Evolutionary conservation across 2,888 invertebrate species (phyloP), one percentile per base, ranked within the genome.

Genomic region (Idaea dimidiata): DNA sequence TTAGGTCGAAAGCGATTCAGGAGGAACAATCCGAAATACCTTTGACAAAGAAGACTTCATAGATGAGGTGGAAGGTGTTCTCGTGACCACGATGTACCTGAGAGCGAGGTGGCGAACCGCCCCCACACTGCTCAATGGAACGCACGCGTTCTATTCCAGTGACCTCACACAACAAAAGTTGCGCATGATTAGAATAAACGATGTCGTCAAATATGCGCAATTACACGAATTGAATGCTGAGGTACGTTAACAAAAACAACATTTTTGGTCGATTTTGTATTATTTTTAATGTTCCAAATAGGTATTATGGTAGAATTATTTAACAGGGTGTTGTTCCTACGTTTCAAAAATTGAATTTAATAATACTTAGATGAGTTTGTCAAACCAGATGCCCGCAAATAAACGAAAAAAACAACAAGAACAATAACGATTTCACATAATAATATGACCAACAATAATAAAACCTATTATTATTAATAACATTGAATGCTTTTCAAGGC

Each of bases 81-180:
- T 87, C 14, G 65, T 89, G 18, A 84, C 74, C 10, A 89, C 87
- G 4, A 16, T 89, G 64, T 91, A 92, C 70, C 24, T 90, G 62
- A 88, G 93, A 33, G 85, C 81, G 53, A 79, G 82, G 16, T 93
- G 93, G 93, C 86, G 88, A 1, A 77, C 87, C 63, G 80, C 89
- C 62, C 91, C 93, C 59, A 92, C 91, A 1, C 83, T 92, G 57
- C 84, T 93, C 18, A 91, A 93, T 67, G 89, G 85, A 17, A 83
- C 88, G 5, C 72, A 74, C 59, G 72, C 71, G 10, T 92, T 93
- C 67, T 78, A 67, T 43, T 84, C 87, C 65, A 69, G 73, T 1
- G 72, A 69, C 32, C 62, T 67, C 58, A 72, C 77, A 17, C 77
- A 83, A n/a, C 24, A 66, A 4, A 72, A 75, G n/a, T 72, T 82